phyloP scores from a whole-genome alignment of 1,140 invertebrate genomes.

The Whitmania pigra region DNA sequence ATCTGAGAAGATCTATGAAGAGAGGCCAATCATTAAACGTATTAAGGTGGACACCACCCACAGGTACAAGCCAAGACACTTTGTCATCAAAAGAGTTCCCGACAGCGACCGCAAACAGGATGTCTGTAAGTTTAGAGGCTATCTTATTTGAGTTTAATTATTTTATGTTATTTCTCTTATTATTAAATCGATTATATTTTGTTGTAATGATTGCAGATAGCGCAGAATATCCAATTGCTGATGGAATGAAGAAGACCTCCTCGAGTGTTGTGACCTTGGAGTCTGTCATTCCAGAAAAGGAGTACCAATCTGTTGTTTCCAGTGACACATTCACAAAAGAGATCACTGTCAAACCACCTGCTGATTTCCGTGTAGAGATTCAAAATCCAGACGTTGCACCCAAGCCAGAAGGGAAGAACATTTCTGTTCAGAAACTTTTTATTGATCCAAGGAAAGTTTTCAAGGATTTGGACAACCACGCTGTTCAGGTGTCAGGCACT shows the following conservation, averaged over 20 bases:
- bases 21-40: constrained; percentile 4
- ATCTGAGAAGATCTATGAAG: constrained; percentile 7
- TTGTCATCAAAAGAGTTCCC: constrained; percentile 9
- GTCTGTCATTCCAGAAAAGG: constrained; percentile 17
- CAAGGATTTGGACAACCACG: constrained; percentile 39
- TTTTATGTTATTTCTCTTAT: background rate
- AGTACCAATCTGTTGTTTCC: constrained; percentile 19
- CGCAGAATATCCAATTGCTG: background rate
- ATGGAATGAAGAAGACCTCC: constrained; percentile 8
- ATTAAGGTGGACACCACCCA: constrained; percentile 9
- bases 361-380: constrained; percentile 10
- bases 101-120: background rate
- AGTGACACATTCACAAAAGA: constrained; percentile 17
- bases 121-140: background rate
- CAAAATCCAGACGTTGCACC: constrained; percentile 12
- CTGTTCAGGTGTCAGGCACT: constrained; percentile 39
- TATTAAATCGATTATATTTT: background rate
- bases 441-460: constrained; percentile 26
- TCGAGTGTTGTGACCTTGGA: constrained; percentile 7
- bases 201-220: background rate
- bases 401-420: constrained; percentile 16
- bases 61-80: constrained; percentile 8
- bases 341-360: constrained; percentile 19
- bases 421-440: constrained; percentile 21
- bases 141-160: background rate